These are phyloP conservation scores for Colletes collaris DNA, from an alignment of 2,888 invertebrate genomes.

Conservation along the genomic window DNA sequence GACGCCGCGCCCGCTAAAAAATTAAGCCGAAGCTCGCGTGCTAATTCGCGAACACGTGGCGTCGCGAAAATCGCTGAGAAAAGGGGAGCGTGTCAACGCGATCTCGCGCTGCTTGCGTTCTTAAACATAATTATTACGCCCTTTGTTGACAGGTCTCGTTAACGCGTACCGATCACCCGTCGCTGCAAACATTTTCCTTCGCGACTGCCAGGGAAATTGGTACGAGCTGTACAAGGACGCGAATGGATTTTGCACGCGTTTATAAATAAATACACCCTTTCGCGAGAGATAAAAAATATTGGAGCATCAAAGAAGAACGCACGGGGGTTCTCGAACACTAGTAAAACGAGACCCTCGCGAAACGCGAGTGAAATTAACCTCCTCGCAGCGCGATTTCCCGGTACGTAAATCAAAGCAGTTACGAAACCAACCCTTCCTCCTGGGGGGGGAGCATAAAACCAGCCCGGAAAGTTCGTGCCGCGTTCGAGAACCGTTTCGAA, in stretches of 20 bases:
- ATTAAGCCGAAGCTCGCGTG: slow-evolving; percentile 54
- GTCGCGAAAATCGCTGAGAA: slow-evolving; percentile 34
- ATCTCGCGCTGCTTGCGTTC: slow-evolving; percentile 26
- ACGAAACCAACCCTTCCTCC: background rate
- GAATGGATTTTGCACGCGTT: too few relatives aligned
- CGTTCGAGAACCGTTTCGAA: slow-evolving; percentile 10
- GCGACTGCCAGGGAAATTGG: background rate
- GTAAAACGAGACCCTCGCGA: slow-evolving; percentile 26
- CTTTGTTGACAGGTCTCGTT: slow-evolving; percentile 42
- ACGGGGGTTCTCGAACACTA: background rate
- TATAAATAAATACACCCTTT: background rate
- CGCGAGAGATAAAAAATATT: too few relatives aligned
- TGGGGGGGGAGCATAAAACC: slow-evolving; percentile 20
- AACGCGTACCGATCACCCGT: slow-evolving; percentile 19
- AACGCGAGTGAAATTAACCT: slow-evolving; percentile 38
- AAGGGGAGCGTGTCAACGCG: slow-evolving; percentile 43
- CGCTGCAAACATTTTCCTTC: background rate
- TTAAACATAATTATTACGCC: slow-evolving; percentile 48
- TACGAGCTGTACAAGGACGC: too few relatives aligned
- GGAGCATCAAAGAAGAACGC: too few relatives aligned
- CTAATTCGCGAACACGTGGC: slow-evolving; percentile 56
- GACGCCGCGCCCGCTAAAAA: slow-evolving; percentile 52
- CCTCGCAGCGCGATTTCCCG: slow-evolving; percentile 33
- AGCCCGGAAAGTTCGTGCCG: slow-evolving; percentile 8
- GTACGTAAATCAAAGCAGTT: slow-evolving; percentile 41